A percentile compares a stretch with the other conserved stretches of the same genome.
phyloP scores from a whole-genome alignment of 2,888 invertebrate genomes.

The Clivina fossor region DNA sequence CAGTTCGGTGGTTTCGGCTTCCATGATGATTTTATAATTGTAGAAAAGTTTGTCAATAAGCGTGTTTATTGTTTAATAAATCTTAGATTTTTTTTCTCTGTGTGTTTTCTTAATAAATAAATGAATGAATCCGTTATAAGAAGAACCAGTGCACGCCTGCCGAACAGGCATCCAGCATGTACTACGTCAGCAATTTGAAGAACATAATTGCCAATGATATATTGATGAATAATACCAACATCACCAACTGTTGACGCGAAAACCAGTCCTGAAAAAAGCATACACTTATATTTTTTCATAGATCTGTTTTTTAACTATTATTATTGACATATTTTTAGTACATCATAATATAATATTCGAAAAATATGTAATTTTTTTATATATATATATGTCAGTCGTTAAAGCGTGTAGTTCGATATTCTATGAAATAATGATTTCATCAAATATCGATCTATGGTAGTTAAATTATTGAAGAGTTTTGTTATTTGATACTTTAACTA shows the following conservation, averaged over 20 bases:
- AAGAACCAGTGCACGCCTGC: constrained; percentile 29
- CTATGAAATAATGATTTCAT: no score
- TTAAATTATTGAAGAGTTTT: no score
- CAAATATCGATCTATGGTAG: no score
- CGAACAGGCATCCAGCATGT: constrained; percentile 57
- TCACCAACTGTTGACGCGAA: constrained; percentile 91
- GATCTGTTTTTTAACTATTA: background rate
- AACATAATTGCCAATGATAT: constrained; percentile 93
- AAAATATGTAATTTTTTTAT: no score
- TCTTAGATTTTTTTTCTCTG: no score
- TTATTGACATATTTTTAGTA: background rate
- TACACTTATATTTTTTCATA: background rate
- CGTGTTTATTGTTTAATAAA: background rate
- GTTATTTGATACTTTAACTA: no score
- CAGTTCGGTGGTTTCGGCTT: background rate
- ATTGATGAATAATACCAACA: constrained; percentile 91
- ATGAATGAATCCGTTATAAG: constrained; percentile 10
- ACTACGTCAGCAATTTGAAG: constrained; percentile 94
- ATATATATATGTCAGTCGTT: no score
- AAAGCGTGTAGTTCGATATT: no score
- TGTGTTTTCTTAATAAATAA: constrained; percentile 14
- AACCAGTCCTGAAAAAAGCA: constrained; percentile 83
- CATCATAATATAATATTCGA: no score
- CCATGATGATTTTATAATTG: background rate
- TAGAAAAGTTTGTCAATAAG: background rate